Percentiles rank a stretch among this genome's conserved stretches.
phyloP scores from a whole-genome alignment of 2,888 invertebrate species.

The Tinea pellionella region DNA sequence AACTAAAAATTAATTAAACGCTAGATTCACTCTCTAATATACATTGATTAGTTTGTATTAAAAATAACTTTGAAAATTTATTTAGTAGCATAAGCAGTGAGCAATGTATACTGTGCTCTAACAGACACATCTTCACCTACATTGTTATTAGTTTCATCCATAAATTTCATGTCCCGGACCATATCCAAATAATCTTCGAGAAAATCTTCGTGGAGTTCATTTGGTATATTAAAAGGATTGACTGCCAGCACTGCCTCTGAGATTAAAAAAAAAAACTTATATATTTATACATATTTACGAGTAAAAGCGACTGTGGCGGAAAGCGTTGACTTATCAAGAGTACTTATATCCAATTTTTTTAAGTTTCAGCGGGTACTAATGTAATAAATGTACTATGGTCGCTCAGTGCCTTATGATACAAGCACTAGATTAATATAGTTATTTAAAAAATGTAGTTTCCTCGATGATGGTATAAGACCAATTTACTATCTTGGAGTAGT shows the following conservation, averaged over 20 bases:
- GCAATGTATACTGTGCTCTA: constrained; percentile 24
- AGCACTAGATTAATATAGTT: too few relatives aligned
- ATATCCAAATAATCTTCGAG: constrained; percentile 71
- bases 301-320: too few relatives aligned
- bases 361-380: too few relatives aligned
- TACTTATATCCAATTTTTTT: too few relatives aligned
- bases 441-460: too few relatives aligned
- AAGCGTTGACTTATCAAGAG: too few relatives aligned
- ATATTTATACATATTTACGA: too few relatives aligned
- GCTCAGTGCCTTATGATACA: too few relatives aligned
- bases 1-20: too few relatives aligned
- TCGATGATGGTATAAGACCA: too few relatives aligned
- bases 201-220: constrained; percentile 68
- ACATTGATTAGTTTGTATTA: not conserved
- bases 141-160: constrained; percentile 44
- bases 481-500: too few relatives aligned
- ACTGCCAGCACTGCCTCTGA: constrained; percentile 76
- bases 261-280: constrained; percentile 26
- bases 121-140: constrained; percentile 47
- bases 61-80: not conserved
- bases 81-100: constrained; percentile 13
- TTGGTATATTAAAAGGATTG: constrained; percentile 77
- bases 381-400: too few relatives aligned
- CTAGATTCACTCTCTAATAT: not conserved
- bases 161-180: constrained; percentile 50